phyloP scores from a whole-genome alignment of 2,113 vertebrate species.

The Puffinus mauretanicus region DNA sequence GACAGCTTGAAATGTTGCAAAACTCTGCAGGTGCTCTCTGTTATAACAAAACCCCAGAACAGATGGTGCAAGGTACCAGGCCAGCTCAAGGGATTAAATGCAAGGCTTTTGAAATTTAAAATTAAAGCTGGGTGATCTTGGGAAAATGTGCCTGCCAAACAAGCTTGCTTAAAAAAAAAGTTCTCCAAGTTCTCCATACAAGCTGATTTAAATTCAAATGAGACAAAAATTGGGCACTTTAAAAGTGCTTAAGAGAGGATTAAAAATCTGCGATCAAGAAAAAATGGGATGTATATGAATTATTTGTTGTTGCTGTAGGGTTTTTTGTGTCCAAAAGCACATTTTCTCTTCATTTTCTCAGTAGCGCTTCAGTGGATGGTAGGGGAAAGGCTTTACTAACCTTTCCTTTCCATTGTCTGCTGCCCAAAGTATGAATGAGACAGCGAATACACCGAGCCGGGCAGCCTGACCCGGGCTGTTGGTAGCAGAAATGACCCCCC shows the following conservation, averaged over 20 bases:
- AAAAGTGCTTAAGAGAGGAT: constrained; percentile 65
- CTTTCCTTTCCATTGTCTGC: background rate
- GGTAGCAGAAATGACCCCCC: fast-evolving
- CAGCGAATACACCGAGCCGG: fast-evolving
- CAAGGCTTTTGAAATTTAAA: constrained; percentile 84
- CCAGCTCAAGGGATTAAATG: constrained; percentile 82
- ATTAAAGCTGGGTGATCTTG: constrained; percentile 81
- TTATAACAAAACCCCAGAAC: constrained; percentile 82
- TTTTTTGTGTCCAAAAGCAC: background rate
- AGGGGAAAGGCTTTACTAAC: background rate
- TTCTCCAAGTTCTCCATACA: constrained; percentile 72
- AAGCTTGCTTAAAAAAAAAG: constrained; percentile 62
- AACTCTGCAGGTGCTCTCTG: constrained; percentile 80
- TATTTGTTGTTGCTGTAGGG: background rate
- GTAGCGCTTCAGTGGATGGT: fast-evolving
- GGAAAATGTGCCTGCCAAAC: constrained; percentile 77
- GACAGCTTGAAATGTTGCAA: constrained; percentile 83
- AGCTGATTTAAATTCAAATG: constrained; percentile 78
- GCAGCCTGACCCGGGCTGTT: fast-evolving
- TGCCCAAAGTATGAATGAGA: fast-evolving
- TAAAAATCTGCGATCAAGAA: constrained; percentile 39
- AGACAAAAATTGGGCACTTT: constrained; percentile 72
- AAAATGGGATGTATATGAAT: background rate
- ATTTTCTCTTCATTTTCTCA: fast-evolving
- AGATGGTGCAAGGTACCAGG: constrained; percentile 82